Percentiles rank a stretch among this genome's conserved stretches.
Evolutionary conservation across 2,888 invertebrate species (phyloP).

Genomic region (Taphrorychus bicolor): DNA sequence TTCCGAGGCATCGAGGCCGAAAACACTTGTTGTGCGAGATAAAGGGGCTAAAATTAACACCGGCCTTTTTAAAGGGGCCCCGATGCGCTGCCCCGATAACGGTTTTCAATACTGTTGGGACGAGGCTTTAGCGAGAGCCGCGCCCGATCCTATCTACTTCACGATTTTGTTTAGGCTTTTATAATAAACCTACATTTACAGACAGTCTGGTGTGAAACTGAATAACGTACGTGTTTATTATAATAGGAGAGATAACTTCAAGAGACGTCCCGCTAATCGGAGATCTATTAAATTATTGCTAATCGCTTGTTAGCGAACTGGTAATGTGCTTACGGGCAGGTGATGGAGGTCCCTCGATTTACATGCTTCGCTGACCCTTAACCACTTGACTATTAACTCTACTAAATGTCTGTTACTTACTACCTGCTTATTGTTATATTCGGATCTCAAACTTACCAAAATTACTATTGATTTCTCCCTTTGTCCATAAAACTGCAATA

Average conservation of each 20-base stretch:
- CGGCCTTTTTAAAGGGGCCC: conserved; percentile 29
- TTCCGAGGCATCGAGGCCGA: conserved; percentile 32
- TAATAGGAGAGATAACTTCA: conserved; percentile 43
- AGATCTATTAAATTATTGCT: conserved; percentile 40
- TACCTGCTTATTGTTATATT: too few relatives aligned
- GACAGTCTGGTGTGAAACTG: conserved; percentile 51
- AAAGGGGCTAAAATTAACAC: conserved; percentile 40
- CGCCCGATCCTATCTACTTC: conserved; percentile 41
- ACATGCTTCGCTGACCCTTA: not conserved
- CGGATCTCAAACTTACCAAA: too few relatives aligned
- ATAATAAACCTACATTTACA: conserved; percentile 52
- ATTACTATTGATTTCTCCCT: too few relatives aligned
- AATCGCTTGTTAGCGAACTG: conserved; percentile 33
- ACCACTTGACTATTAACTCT: not conserved
- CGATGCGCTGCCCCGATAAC: conserved; percentile 35
- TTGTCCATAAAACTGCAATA: too few relatives aligned
- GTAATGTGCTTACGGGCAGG: not conserved
- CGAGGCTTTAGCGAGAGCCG: conserved; percentile 27
- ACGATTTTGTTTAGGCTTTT: conserved; percentile 51
- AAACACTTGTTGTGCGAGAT: conserved; percentile 37
- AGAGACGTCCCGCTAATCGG: conserved; percentile 24
- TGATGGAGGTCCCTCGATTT: not conserved
- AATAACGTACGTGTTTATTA: conserved; percentile 49
- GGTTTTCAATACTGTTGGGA: conserved; percentile 36
- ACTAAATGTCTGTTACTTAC: not conserved